Evolutionary conservation across 1,140 invertebrate species (phyloP).

Genomic region (Drosophila dunni): DNA sequence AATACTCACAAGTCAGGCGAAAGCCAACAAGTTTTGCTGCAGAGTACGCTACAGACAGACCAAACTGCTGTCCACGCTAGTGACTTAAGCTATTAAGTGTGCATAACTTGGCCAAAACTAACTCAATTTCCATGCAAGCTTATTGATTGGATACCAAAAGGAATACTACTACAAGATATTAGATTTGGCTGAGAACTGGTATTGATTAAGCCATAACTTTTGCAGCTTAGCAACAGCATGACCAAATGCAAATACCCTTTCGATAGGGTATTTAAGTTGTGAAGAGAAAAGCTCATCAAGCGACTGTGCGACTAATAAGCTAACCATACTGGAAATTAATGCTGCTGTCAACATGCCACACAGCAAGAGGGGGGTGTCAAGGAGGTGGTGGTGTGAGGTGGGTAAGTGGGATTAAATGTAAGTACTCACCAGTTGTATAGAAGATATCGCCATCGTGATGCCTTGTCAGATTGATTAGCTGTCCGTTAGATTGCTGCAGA

Average conservation of each 20-base stretch:
- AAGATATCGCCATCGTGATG: constrained; percentile 87
- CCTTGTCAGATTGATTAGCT: constrained; percentile 85
- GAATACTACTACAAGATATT: too few species aligned
- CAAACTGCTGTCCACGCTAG: too few species aligned
- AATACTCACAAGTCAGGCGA: too few species aligned
- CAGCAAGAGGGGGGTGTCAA: not conserved
- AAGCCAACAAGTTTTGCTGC: too few species aligned
- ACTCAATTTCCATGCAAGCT: too few species aligned
- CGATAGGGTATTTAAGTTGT: not conserved
- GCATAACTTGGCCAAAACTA: too few species aligned
- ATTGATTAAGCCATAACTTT: not conserved
- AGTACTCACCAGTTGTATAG: constrained; percentile 85
- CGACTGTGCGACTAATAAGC: constrained; percentile 56
- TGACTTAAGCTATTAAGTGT: too few species aligned
- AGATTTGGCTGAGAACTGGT: too few species aligned
- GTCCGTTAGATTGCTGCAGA: constrained; percentile 69
- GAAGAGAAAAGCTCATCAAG: not conserved
- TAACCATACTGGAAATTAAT: constrained; percentile 59
- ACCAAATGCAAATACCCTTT: not conserved
- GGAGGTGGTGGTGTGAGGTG: not conserved
- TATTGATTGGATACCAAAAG: too few species aligned
- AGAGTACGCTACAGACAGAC: too few species aligned
- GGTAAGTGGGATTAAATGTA: not conserved
- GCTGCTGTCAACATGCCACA: constrained; percentile 65
- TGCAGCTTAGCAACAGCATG: not conserved